phyloP scores from a whole-genome alignment of 2,113 vertebrate species.

The Gambusia holbrooki region DNA sequence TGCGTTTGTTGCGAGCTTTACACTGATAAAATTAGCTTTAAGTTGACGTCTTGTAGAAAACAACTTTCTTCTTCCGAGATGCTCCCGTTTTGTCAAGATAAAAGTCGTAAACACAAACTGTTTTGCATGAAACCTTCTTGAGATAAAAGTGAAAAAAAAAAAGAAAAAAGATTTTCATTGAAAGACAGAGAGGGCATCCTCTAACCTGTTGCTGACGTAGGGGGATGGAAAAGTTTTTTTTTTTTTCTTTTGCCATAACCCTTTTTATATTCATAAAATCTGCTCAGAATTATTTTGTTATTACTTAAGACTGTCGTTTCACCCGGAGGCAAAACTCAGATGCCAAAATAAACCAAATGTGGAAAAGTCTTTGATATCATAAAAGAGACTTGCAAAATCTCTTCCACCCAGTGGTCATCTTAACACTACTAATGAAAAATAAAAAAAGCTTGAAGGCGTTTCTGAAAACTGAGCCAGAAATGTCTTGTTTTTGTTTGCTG shows the following conservation, averaged over 20 bases:
- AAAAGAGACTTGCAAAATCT: not conserved
- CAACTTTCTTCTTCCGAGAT: not conserved
- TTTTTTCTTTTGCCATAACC: not conserved
- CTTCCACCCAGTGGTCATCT: not conserved
- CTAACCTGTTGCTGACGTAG: not conserved
- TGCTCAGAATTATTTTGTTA: no score
- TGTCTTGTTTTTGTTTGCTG: no score
- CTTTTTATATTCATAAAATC: not conserved
- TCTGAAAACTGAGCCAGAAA: no score
- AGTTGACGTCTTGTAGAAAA: not conserved
- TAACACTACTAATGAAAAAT: not conserved
- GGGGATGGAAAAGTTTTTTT: not conserved
- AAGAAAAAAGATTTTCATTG: not conserved
- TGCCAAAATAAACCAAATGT: no score
- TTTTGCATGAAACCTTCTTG: not conserved
- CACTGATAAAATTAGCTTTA: not conserved
- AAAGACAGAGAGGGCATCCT: not conserved
- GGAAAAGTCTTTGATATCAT: not conserved
- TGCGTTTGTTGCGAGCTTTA: not conserved
- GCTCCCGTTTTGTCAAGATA: not conserved
- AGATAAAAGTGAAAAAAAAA: not conserved
- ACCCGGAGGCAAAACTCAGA: not conserved
- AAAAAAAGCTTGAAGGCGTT: not conserved
- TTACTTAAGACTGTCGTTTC: not conserved
- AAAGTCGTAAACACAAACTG: not conserved